phyloP scores from a whole-genome alignment of 2,888 invertebrate species.

The Choristoneura rosaceana region DNA sequence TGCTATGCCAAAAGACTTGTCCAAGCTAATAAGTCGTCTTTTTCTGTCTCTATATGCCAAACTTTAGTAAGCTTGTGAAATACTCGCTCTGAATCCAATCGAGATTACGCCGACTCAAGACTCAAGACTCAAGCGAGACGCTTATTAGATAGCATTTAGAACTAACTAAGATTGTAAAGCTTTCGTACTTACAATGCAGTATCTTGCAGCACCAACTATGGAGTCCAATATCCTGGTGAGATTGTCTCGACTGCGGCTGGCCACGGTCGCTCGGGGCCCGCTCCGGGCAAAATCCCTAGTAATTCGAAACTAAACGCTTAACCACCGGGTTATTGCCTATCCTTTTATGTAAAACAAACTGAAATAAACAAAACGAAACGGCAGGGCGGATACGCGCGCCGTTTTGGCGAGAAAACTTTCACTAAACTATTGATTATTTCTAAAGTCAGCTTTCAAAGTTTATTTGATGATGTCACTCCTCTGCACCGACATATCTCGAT shows the following conservation, averaged over 20 bases:
- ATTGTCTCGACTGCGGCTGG: conserved; percentile 78
- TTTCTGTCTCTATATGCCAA: neutral
- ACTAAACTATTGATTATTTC: conserved; percentile 58
- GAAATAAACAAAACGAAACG: conserved; percentile 83
- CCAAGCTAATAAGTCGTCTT: neutral
- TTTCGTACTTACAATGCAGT: conserved; percentile 80
- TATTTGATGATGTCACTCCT: conserved; percentile 80
- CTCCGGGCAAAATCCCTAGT: conserved; percentile 65
- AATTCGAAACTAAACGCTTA: conserved; percentile 69
- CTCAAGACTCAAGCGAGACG: conserved; percentile 7
- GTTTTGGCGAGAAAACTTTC: conserved; percentile 73
- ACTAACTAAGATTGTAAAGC: conserved; percentile 5
- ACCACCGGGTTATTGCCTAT: conserved; percentile 75
- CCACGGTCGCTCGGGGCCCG: conserved; percentile 74
- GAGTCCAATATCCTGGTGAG: conserved; percentile 83
- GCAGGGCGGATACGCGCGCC: conserved; percentile 71
- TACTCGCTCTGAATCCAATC: conserved; percentile 4
- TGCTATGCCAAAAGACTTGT: neutral
- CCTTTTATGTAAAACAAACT: conserved; percentile 83
- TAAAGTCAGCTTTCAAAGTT: conserved; percentile 51
- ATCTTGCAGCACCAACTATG: conserved; percentile 82
- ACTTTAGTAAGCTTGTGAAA: neutral
- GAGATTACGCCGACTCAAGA: conserved; percentile 2
- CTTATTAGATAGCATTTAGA: neutral
- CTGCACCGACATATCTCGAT: conserved; percentile 88